These are phyloP conservation scores for Stenoptilia bipunctidactyla DNA, from an alignment of 2,888 invertebrate genomes.

Conservation along the genomic window DNA sequence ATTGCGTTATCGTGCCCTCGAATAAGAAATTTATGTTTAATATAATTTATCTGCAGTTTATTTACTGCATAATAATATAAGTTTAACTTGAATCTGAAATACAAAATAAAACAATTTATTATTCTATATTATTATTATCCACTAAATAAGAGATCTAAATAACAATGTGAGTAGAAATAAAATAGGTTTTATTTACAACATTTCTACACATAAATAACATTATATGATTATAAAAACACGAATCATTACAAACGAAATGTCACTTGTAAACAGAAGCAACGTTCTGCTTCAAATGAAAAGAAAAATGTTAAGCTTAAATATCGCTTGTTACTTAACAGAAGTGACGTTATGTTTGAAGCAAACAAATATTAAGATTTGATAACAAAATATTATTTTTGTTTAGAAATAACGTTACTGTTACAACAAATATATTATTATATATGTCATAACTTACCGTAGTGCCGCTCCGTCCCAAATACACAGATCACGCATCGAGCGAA, in stretches of 20 bases:
- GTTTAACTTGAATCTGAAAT: conserved; percentile 1
- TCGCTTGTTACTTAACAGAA: conserved; percentile 1
- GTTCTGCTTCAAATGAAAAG: conserved; percentile 1
- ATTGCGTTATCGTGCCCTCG: conserved; percentile 10
- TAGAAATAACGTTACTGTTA: conserved; percentile 2
- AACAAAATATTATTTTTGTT: conserved; percentile 6
- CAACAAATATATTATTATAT: neutral
- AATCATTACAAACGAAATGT: conserved; percentile 2
- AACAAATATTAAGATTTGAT: conserved; percentile 4
- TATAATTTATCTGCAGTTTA: conserved; percentile 11
- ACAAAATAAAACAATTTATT: neutral
- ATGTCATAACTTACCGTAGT: conserved; percentile 6
- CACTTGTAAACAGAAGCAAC: conserved; percentile 3
- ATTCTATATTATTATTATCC: too few relatives aligned
- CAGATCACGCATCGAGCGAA: conserved; percentile 14
- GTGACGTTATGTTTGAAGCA: conserved; percentile 6
- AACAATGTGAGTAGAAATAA: too few relatives aligned
- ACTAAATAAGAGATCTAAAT: too few relatives aligned
- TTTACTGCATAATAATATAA: conserved; percentile 9
- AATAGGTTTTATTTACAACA: neutral
- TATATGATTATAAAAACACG: conserved; percentile 1
- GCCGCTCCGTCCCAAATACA: conserved; percentile 3
- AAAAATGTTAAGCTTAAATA: neutral
- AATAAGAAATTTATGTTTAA: conserved; percentile 13
- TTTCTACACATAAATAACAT: conserved; percentile 1